Evolutionary conservation across 2,888 invertebrate species (phyloP), one percentile per base, ranked within the genome.

Genomic region (Ceratothoa steindachneri): DNA sequence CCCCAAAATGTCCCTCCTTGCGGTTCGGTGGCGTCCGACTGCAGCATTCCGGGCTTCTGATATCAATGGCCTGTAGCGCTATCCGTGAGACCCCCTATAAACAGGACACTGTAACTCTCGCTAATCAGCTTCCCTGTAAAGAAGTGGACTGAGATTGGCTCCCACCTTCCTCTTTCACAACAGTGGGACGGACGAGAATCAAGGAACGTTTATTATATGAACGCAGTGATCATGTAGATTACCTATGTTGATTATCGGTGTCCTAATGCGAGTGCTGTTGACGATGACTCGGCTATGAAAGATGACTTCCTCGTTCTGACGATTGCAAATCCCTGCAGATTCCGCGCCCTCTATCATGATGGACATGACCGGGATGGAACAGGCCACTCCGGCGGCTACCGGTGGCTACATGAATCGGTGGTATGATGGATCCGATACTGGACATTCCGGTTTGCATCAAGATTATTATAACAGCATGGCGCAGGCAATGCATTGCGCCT

Each of bases 381-480:
- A 55, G 55, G 55, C 55, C 55, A 55, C 7, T 22, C 55, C n/a
- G 60, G 2, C 60, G 9, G 60, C 60, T 24, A 60, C 22, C 27
- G 60, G 60, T 60, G 60, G 22, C 27, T 60, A 4, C 3, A 60
- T 60, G 2, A 4, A 60, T 3, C 19, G 60, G 60, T 4, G 60
- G 60, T 60, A 60, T 24, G 60, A 60, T 60, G 60, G 60, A 60
- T 60, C 51, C 1, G 71, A 51, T 41, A 51, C 66, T 15, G 78
- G 75, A n/a, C 75, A 75, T 65, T 51, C 75, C 12, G 75, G 75
- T 22, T 69, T 78, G 12, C 75, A 78, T 68, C 78, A 75, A 64
- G 78, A 78, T 69, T 78, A 78, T 68, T 78, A 78, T 72, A 78
- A 76, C 74, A 78, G 75, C 60, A 76, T 76, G 76, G 76, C 76